phyloP scores from a whole-genome alignment of 2,888 invertebrate genomes.

The Aleiodes alternator region DNA sequence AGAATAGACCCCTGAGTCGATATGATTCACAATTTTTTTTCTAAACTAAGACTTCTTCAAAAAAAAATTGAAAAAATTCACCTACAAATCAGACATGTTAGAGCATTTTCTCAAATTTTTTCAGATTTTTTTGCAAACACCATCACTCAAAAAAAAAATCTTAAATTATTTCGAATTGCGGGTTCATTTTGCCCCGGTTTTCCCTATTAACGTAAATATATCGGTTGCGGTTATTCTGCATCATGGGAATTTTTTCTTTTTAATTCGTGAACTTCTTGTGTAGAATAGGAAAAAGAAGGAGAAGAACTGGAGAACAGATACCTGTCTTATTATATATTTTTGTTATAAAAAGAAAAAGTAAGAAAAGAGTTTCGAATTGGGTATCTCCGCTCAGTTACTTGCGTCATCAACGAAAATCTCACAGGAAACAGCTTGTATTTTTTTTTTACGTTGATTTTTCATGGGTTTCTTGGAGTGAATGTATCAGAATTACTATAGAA shows the following conservation, averaged over 20 bases:
- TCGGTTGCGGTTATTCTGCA: neutral
- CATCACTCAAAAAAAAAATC: no score
- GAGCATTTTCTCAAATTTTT: no score
- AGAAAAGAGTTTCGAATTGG: neutral
- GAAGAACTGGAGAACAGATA: neutral
- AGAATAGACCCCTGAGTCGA: no score
- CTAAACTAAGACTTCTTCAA: no score
- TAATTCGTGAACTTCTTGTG: neutral
- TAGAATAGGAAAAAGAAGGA: neutral
- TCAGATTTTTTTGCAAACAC: no score
- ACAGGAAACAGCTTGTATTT: neutral
- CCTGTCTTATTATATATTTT: slow-evolving; percentile 4
- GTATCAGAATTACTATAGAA: neutral
- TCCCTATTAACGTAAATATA: no score
- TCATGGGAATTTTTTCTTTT: neutral
- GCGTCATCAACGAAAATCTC: slow-evolving; percentile 23
- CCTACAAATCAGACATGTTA: no score
- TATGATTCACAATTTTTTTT: no score
- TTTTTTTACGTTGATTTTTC: neutral
- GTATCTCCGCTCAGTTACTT: slow-evolving; percentile 15
- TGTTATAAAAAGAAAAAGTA: neutral
- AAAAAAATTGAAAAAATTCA: no score
- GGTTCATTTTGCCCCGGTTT: no score
- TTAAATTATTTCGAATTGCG: no score
- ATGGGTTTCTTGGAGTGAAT: neutral